Conservation (phyloP, 2,113 vertebrate species). For the Scophthalmus maximus region DNA sequence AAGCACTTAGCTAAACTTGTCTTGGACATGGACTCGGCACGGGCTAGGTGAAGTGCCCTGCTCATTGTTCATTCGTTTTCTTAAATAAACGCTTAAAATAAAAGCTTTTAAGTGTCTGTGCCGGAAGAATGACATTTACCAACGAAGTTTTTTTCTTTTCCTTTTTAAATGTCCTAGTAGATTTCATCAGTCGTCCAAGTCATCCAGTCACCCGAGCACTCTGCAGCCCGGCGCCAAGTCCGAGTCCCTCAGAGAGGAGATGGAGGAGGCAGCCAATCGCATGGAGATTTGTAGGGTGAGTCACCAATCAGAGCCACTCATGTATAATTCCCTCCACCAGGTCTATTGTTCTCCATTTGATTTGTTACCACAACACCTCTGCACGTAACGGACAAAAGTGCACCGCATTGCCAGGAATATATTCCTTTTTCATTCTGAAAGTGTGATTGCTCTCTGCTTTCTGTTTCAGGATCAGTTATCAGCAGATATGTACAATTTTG, state of each 20-base stretch:
- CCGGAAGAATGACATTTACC: background rate
- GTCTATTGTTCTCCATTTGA: slow-evolving; percentile 12
- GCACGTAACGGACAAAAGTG: slow-evolving; percentile 32
- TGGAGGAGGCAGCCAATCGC: slow-evolving; percentile 98
- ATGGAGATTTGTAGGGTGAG: slow-evolving; percentile 99
- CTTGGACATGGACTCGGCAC: slow-evolving; percentile 98
- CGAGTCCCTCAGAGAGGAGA: slow-evolving; percentile 97
- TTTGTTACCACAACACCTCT: slow-evolving; percentile 29
- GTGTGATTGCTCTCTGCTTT: slow-evolving; percentile 2
- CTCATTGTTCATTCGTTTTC: background rate
- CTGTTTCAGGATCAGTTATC: slow-evolving; percentile 93
- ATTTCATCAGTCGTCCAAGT: slow-evolving; percentile 97
- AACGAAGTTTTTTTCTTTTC: background rate
- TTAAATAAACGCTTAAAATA: too few relatives aligned
- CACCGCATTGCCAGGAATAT: slow-evolving; percentile 9
- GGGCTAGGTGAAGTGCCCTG: slow-evolving; percentile 85
- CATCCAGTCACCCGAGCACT: slow-evolving; percentile 92
- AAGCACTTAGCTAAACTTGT: slow-evolving; percentile 99
- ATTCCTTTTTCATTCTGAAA: slow-evolving; percentile 26
- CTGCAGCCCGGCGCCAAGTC: slow-evolving; percentile 93
- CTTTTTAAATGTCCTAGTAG: slow-evolving; percentile 73
- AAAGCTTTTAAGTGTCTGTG: background rate
- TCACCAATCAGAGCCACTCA: slow-evolving; percentile 2
- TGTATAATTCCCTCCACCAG: background rate
- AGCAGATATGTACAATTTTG: slow-evolving; percentile 98